Evolutionary conservation across 2,797 vertebrate genomes (phyloP).

Genomic region (Otus scops): DNA sequence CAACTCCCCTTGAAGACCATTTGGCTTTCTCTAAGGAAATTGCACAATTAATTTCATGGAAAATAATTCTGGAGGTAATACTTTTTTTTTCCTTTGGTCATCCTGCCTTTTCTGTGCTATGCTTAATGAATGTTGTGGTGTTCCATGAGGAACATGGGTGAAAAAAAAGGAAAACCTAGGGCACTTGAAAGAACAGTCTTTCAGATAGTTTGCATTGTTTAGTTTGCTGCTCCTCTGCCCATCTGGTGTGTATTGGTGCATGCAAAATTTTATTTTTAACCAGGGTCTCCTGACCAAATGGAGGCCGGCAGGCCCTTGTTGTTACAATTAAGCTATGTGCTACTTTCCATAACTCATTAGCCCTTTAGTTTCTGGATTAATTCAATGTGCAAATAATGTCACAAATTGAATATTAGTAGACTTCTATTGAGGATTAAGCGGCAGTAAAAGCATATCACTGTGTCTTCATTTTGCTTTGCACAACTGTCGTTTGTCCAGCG

Average conservation of each 20-base stretch:
- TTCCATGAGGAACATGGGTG: neutral
- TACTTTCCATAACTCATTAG: slow-evolving; percentile 60
- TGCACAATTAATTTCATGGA: neutral
- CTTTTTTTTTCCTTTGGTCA: neutral
- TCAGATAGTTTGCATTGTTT: neutral
- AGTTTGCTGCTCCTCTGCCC: neutral
- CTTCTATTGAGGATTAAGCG: slow-evolving; percentile 46
- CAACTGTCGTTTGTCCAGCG: neutral
- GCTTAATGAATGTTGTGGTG: neutral
- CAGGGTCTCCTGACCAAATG: neutral
- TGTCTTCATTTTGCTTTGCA: slow-evolving; percentile 30
- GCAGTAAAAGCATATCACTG: slow-evolving; percentile 40
- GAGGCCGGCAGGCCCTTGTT: neutral
- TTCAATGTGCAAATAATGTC: slow-evolving; percentile 64
- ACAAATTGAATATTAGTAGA: slow-evolving; percentile 65
- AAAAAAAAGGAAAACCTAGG: neutral
- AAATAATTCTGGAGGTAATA: neutral
- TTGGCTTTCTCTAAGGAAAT: neutral
- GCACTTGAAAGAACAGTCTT: neutral
- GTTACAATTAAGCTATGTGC: slow-evolving; percentile 34
- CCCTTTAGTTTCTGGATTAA: slow-evolving; percentile 54
- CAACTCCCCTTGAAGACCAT: neutral
- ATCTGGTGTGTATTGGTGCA: neutral
- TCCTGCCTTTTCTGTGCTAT: neutral
- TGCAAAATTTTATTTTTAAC: neutral